Evolutionary conservation across 2,888 invertebrate species (phyloP).

Genomic region (Eurois occulta): DNA sequence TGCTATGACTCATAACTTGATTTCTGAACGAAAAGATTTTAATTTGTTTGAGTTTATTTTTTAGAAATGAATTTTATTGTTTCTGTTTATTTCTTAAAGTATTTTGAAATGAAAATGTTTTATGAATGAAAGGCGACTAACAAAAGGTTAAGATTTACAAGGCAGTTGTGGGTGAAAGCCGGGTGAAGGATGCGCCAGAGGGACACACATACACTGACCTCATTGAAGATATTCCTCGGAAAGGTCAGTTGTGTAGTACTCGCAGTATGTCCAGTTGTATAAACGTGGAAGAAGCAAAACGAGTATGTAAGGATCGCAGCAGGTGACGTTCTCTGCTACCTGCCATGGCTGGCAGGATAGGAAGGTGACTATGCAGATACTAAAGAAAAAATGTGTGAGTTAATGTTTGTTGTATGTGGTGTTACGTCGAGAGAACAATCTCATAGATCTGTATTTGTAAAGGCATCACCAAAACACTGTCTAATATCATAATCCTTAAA

Average conservation of each 20-base stretch:
- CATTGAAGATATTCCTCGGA: background rate
- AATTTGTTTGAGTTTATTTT: background rate
- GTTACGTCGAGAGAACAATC: background rate
- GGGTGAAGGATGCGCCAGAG: background rate
- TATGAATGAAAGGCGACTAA: background rate
- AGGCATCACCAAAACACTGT: background rate
- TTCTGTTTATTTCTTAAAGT: background rate
- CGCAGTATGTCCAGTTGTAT: background rate
- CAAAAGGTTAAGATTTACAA: background rate
- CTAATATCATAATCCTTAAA: background rate
- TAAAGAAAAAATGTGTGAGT: background rate
- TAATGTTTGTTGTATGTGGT: background rate
- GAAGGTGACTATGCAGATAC: background rate
- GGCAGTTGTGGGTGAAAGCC: background rate
- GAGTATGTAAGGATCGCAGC: background rate
- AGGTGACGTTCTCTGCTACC: background rate
- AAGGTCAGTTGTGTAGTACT: background rate
- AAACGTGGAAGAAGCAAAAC: background rate
- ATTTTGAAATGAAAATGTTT: background rate
- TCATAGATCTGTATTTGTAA: background rate
- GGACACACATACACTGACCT: background rate
- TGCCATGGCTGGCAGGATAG: background rate
- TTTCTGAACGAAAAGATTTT: background rate
- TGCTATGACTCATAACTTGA: background rate
- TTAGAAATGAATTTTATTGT: too few species aligned